Percentiles rank a stretch among this genome's conserved stretches.
These are phyloP conservation scores for Arge pagana DNA, from an alignment of 2,888 invertebrate genomes.

Conservation along the genomic window DNA sequence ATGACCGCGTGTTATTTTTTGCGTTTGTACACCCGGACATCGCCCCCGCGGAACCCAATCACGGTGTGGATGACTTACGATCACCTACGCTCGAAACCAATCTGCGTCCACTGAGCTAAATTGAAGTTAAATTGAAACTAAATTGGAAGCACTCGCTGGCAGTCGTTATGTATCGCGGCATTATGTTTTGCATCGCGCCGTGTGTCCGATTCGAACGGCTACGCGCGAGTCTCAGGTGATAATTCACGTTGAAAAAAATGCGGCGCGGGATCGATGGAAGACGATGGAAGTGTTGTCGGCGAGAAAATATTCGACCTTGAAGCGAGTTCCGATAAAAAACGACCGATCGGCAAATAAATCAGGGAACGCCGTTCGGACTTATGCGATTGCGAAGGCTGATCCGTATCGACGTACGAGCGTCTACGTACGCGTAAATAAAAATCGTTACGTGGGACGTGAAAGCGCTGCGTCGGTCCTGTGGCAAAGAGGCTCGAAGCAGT, in stretches of 20 bases:
- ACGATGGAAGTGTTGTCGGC: too few relatives aligned
- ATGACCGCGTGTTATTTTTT: background rate
- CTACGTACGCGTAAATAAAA: background rate
- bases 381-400: conserved; percentile 1
- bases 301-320: too few relatives aligned
- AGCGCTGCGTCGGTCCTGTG: background rate
- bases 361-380: background rate
- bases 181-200: conserved; percentile 18
- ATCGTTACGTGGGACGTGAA: background rate
- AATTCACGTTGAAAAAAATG: too few relatives aligned
- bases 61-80: conserved; percentile 39
- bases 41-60: conserved; percentile 41
- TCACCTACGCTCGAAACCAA: conserved; percentile 38
- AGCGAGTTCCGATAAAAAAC: background rate
- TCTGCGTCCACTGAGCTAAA: conserved; percentile 39
- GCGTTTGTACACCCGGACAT: too few relatives aligned
- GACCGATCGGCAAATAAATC: background rate
- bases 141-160: conserved; percentile 13
- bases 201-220: too few relatives aligned
- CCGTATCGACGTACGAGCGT: background rate
- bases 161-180: conserved; percentile 1
- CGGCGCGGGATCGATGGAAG: too few relatives aligned
- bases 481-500: conserved; percentile 14
- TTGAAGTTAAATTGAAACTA: conserved; percentile 31
- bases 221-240: too few relatives aligned